phyloP scores from a whole-genome alignment of 2,888 invertebrate genomes.

The Aelia acuminata region DNA sequence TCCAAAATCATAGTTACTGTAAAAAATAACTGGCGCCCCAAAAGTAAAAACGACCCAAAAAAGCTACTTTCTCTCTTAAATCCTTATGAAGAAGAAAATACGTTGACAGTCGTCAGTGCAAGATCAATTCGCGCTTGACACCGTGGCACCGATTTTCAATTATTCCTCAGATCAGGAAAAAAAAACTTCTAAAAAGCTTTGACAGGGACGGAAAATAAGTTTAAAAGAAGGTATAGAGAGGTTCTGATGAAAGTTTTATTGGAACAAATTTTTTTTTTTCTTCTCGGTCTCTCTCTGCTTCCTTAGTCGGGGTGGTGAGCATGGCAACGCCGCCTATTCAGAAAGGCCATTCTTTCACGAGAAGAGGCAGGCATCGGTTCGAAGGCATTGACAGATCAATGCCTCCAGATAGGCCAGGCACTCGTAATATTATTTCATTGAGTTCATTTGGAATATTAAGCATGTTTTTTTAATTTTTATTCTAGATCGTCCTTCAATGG shows the following conservation, averaged over 20 bases:
- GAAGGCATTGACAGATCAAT: background rate
- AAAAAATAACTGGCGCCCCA: too few relatives aligned
- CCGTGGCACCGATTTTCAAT: background rate
- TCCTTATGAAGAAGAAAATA: background rate
- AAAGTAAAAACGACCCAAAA: too few relatives aligned
- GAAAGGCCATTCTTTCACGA: background rate
- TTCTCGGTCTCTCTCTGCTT: background rate
- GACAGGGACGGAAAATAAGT: background rate
- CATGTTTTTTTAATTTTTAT: background rate
- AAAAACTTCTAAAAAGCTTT: constrained; percentile 16
- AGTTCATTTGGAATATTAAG: background rate
- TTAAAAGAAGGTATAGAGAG: constrained; percentile 6
- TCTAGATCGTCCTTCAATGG: background rate
- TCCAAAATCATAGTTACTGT: too few relatives aligned
- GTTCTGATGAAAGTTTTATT: constrained; percentile 18
- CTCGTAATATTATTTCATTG: background rate
- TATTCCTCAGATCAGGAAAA: constrained; percentile 7
- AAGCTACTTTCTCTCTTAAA: background rate
- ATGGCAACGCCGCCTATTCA: constrained; percentile 33
- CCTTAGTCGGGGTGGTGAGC: background rate
- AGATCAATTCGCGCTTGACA: background rate
- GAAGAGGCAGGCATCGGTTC: background rate
- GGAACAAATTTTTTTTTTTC: constrained; percentile 17
- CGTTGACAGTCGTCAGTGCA: background rate
- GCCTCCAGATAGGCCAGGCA: background rate